Conservation (phyloP, 2,113 vertebrate genomes). For the Ammodytes marinus region DNA sequence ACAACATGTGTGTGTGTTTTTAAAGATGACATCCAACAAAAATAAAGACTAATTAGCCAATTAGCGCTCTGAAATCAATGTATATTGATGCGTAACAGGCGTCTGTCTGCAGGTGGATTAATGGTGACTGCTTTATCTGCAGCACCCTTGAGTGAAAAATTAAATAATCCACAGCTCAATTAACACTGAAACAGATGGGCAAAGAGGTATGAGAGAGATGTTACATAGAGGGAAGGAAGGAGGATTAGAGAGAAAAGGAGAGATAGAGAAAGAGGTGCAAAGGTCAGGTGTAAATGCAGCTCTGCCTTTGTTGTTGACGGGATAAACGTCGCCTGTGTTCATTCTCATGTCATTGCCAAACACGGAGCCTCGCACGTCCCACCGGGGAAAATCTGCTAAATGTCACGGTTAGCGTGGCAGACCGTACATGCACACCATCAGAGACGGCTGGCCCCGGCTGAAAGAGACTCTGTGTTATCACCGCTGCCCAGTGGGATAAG, state of each 20-base stretch:
- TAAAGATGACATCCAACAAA: background rate
- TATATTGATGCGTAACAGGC: conserved; percentile 47
- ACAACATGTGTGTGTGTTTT: background rate
- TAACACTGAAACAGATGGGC: conserved; percentile 70
- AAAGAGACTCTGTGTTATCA: conserved; percentile 8
- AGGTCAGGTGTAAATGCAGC: conserved; percentile 63
- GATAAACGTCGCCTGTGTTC: conserved; percentile 57
- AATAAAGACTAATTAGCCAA: conserved; percentile 27
- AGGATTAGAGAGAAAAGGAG: background rate
- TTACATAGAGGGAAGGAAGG: background rate
- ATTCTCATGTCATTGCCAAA: conserved; percentile 51
- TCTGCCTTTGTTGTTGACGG: conserved; percentile 61
- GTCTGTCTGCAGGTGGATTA: conserved; percentile 52
- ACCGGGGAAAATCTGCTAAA: conserved; percentile 66
- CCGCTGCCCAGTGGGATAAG: background rate
- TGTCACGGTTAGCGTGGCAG: conserved; percentile 63
- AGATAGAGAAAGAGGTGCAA: conserved; percentile 29
- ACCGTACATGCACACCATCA: conserved; percentile 7
- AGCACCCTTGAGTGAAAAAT: conserved; percentile 66
- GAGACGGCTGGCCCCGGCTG: conserved; percentile 4
- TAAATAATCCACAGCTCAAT: conserved; percentile 68
- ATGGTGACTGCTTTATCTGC: conserved; percentile 73
- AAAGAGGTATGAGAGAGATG: conserved; percentile 45
- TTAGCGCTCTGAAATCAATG: conserved; percentile 35
- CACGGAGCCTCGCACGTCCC: conserved; percentile 30